phyloP scores from a whole-genome alignment of 2,113 vertebrate species.

The Equus przewalskii region DNA sequence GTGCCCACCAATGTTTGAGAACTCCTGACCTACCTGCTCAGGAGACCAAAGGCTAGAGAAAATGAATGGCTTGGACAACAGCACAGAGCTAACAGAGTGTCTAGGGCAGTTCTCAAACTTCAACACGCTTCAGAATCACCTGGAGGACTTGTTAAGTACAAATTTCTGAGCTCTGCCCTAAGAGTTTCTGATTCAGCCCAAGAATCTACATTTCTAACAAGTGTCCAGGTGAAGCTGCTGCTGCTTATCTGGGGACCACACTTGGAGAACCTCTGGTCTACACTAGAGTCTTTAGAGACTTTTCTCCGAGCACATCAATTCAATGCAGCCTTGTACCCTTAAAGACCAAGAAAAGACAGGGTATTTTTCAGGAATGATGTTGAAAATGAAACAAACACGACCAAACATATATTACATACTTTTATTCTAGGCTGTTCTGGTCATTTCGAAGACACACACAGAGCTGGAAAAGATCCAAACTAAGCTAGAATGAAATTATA shows the following conservation, averaged over 20 bases:
- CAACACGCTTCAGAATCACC: background rate
- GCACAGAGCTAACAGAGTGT: background rate
- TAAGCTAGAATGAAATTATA: slow-evolving; percentile 19
- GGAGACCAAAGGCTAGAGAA: background rate
- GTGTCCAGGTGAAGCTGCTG: background rate
- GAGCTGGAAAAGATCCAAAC: background rate
- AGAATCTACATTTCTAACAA: background rate
- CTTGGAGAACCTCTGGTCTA: background rate
- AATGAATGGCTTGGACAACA: background rate
- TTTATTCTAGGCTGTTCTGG: slow-evolving; percentile 22
- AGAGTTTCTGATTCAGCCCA: background rate
- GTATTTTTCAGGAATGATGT: background rate
- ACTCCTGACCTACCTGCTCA: background rate
- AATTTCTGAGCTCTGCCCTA: background rate
- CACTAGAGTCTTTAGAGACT: background rate
- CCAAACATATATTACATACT: slow-evolving; percentile 17
- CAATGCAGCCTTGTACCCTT: background rate
- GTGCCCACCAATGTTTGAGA: background rate
- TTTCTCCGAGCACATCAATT: background rate
- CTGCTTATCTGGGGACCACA: background rate
- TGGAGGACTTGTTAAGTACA: background rate
- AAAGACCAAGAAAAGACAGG: background rate
- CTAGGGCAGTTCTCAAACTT: background rate
- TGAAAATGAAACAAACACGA: background rate
- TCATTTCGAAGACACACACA: background rate